phyloP scores from a whole-genome alignment of 2,113 vertebrate genomes.

The Nematolebias whitei region DNA sequence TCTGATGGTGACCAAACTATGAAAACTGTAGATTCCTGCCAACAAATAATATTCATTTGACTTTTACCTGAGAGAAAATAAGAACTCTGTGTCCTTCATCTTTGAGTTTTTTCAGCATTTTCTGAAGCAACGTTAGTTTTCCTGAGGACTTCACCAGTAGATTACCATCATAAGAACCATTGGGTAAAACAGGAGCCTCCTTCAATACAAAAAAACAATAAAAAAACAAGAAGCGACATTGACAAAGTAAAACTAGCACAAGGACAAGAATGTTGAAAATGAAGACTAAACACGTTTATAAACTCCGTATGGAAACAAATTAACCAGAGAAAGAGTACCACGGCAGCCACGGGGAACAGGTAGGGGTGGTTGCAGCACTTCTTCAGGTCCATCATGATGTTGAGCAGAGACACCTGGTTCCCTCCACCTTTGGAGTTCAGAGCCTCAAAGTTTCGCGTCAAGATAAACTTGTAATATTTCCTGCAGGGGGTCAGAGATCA shows the following conservation, averaged over 20 bases:
- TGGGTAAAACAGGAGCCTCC: slow-evolving; percentile 94
- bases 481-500: slow-evolving; percentile 68
- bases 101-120: slow-evolving; percentile 95
- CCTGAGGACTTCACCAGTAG: slow-evolving; percentile 95
- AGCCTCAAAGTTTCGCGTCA: slow-evolving; percentile 96
- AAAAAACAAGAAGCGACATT: background rate
- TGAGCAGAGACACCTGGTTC: slow-evolving; percentile 96
- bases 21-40: background rate
- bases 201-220: slow-evolving; percentile 65
- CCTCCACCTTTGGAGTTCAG: slow-evolving; percentile 98
- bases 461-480: slow-evolving; percentile 99
- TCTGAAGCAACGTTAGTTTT: slow-evolving; percentile 96
- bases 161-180: slow-evolving; percentile 96
- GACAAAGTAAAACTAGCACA: too few relatives aligned
- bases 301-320: background rate
- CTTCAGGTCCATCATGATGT: slow-evolving; percentile 99
- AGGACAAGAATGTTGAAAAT: too few relatives aligned
- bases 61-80: slow-evolving; percentile 94
- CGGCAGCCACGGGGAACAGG: slow-evolving; percentile 93
- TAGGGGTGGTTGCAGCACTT: slow-evolving; percentile 98
- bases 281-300: too few relatives aligned
- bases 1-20: background rate
- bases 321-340: slow-evolving; percentile 73
- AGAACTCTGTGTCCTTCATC: slow-evolving; percentile 94
- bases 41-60: background rate